Conservation (phyloP, 1,140 invertebrate genomes). For the Paraescarpia echinospica region DNA sequence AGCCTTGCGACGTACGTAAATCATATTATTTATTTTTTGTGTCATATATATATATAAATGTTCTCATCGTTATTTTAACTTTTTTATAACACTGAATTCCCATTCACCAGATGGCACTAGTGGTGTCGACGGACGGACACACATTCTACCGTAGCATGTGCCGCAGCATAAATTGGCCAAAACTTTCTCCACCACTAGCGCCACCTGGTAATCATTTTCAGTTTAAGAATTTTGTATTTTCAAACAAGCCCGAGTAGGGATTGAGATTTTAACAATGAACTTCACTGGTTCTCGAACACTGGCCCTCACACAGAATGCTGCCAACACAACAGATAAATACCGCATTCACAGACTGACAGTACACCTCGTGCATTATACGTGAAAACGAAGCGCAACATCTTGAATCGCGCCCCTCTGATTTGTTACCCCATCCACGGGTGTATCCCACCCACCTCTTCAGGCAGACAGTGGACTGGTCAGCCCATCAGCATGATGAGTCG, state of each 20-base stretch:
- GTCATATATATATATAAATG: background rate
- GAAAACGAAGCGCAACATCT: background rate
- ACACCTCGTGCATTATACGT: background rate
- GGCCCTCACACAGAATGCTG: background rate
- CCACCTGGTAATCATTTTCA: too few relatives aligned
- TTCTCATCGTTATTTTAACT: background rate
- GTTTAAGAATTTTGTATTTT: background rate
- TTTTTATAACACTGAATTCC: too few relatives aligned
- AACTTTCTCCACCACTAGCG: too few relatives aligned
- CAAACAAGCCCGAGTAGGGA: background rate
- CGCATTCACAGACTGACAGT: background rate
- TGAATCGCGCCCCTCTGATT: background rate
- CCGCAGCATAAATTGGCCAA: too few relatives aligned
- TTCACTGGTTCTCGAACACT: background rate
- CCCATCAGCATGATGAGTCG: background rate
- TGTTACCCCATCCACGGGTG: background rate
- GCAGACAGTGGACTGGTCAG: background rate
- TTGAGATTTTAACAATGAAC: background rate
- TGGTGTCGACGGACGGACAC: too few relatives aligned
- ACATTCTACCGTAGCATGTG: too few relatives aligned
- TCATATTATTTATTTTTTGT: too few relatives aligned
- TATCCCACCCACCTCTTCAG: background rate
- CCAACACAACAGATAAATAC: constrained; percentile 1
- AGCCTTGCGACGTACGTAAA: background rate
- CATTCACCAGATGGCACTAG: too few relatives aligned